phyloP scores from a whole-genome alignment of 1,140 invertebrate species.

The Pararge aegeria region DNA sequence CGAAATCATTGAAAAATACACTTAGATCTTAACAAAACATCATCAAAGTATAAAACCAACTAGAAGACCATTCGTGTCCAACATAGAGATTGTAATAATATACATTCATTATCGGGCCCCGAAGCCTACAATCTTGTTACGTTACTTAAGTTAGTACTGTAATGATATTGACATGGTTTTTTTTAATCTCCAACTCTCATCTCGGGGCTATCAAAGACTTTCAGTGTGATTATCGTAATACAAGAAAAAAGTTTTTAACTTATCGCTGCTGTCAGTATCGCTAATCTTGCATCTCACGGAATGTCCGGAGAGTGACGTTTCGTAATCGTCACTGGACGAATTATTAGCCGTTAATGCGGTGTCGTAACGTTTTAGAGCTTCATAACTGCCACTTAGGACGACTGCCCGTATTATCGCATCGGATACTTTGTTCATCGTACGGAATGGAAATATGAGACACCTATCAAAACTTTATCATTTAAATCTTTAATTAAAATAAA shows the following conservation, averaged over 20 bases:
- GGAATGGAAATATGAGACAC: background rate
- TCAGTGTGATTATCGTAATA: conserved; percentile 54
- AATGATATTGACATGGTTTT: conserved; percentile 69
- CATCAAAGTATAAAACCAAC: conserved; percentile 30
- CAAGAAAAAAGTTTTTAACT: conserved; percentile 68
- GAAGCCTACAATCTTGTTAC: conserved; percentile 62
- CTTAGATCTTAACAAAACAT: background rate
- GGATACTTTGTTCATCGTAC: background rate
- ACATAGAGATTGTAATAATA: conserved; percentile 53
- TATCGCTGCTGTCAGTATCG: conserved; percentile 63
- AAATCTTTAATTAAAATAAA: conserved; percentile 1
- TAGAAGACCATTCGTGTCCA: conserved; percentile 40
- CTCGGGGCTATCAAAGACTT: conserved; percentile 38
- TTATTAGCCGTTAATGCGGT: conserved; percentile 65
- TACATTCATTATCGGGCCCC: conserved; percentile 55
- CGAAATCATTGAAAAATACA: too few relatives aligned
- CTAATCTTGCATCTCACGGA: conserved; percentile 64
- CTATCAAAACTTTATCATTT: conserved; percentile 4
- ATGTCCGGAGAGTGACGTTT: conserved; percentile 55
- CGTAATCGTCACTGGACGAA: conserved; percentile 61
- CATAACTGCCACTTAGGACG: conserved; percentile 36
- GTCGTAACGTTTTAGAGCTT: conserved; percentile 56
- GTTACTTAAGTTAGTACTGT: conserved; percentile 52
- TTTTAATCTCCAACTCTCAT: conserved; percentile 60
- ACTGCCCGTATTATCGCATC: conserved; percentile 5